A percentile compares a stretch with the other conserved stretches of the same genome.
Conservation (phyloP, 1,140 invertebrate genomes). For the Cataglyphis hispanica region DNA sequence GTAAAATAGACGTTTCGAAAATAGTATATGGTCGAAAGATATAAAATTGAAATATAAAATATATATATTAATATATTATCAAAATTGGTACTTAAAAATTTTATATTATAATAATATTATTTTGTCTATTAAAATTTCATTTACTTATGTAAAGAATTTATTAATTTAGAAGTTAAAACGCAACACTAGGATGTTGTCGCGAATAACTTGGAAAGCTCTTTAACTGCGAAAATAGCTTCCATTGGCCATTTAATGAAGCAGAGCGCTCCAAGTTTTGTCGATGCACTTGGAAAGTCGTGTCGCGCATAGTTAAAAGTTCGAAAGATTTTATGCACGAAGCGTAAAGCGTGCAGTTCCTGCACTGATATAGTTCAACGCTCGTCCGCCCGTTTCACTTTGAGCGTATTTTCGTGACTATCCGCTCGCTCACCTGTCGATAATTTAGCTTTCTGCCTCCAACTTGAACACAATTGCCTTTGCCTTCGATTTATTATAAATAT, state of each 20-base stretch:
- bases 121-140: not conserved
- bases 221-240: slow-evolving; percentile 23
- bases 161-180: not conserved
- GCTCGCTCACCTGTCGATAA: slow-evolving; percentile 7
- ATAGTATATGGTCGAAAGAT: not conserved
- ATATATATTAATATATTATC: not conserved
- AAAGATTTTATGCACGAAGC: slow-evolving; percentile 41
- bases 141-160: slow-evolving; percentile 17
- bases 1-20: slow-evolving; percentile 4
- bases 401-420: not conserved
- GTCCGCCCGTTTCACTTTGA: slow-evolving; percentile 6
- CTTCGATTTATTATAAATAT: not conserved
- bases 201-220: slow-evolving; percentile 36
- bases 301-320: slow-evolving; percentile 60
- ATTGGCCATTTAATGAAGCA: slow-evolving; percentile 57
- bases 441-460: slow-evolving; percentile 16
- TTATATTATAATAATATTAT: too few relatives aligned
- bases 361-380: slow-evolving; percentile 45
- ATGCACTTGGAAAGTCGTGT: slow-evolving; percentile 49
- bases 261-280: slow-evolving; percentile 42
- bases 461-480: not conserved
- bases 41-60: not conserved
- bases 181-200: slow-evolving; percentile 2
- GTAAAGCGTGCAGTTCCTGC: slow-evolving; percentile 54
- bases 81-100: not conserved